A percentile compares a stretch with the other conserved stretches of the same genome.
Conservation (phyloP, 2,113 vertebrate genomes). For the Psammodynastes pulverulentus region DNA sequence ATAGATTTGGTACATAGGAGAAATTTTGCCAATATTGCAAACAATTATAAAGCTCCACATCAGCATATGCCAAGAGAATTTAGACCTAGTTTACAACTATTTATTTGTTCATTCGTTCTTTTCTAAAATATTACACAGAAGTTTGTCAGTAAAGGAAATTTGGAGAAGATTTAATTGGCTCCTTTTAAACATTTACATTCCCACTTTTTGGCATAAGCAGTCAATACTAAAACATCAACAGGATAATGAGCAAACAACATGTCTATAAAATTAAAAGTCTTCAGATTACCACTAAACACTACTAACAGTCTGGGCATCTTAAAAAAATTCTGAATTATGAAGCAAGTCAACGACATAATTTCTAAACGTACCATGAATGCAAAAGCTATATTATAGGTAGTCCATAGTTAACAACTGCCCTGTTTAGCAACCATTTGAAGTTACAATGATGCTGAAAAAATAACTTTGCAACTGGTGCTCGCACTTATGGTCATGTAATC, state of each 20-base stretch:
- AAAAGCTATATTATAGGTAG: not conserved
- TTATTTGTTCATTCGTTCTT: not conserved
- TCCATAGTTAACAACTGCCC: not conserved
- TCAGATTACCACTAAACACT: not conserved
- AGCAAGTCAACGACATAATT: not conserved
- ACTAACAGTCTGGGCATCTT: not conserved
- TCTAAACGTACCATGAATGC: not conserved
- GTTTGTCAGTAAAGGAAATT: not conserved
- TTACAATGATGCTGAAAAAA: not conserved
- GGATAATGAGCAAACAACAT: not conserved
- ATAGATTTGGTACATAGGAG: rapidly evolving
- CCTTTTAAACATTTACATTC: not conserved
- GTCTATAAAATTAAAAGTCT: not conserved
- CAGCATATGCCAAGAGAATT: not conserved
- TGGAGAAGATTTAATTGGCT: not conserved
- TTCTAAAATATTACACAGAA: not conserved
- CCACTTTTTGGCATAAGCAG: not conserved
- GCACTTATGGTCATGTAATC: not conserved
- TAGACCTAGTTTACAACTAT: not conserved
- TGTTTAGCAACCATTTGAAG: not conserved
- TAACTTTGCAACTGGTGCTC: not conserved
- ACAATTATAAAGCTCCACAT: not conserved
- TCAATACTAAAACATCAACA: not conserved
- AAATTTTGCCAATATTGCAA: not conserved
- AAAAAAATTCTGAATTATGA: not conserved